Evolutionary conservation across 2,888 invertebrate species (phyloP).

Genomic region (Conomelus anceps): DNA sequence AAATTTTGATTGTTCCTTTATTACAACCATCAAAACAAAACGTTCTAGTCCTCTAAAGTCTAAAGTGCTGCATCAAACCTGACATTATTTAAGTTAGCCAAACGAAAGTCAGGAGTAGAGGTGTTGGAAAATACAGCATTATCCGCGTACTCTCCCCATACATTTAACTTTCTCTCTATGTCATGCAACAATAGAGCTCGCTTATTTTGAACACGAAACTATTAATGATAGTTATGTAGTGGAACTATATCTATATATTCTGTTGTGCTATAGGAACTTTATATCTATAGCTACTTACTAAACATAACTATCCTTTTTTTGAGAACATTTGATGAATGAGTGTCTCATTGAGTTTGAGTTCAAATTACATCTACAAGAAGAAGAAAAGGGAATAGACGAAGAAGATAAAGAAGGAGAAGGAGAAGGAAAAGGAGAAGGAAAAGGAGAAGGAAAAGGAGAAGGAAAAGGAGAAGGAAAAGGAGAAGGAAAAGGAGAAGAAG

Average conservation of each 20-base stretch:
- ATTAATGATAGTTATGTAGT: neutral
- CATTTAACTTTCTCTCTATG: neutral
- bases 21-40: neutral
- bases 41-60: no score
- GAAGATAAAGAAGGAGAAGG: no score
- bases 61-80: neutral
- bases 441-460: no score
- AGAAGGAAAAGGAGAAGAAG: no score
- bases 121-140: neutral
- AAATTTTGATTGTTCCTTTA: neutral
- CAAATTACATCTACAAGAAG: no score
- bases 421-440: no score
- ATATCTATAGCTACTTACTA: neutral
- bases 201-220: neutral
- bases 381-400: no score
- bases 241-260: neutral
- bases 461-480: no score
- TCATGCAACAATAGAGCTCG: neutral
- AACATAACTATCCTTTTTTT: neutral
- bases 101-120: neutral
- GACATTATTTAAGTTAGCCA: neutral
- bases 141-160: neutral
- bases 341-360: neutral
- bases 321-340: no score
- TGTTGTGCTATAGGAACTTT: neutral